phyloP scores from a whole-genome alignment of 2,113 vertebrate genomes.

The Asarcornis scutulata region DNA sequence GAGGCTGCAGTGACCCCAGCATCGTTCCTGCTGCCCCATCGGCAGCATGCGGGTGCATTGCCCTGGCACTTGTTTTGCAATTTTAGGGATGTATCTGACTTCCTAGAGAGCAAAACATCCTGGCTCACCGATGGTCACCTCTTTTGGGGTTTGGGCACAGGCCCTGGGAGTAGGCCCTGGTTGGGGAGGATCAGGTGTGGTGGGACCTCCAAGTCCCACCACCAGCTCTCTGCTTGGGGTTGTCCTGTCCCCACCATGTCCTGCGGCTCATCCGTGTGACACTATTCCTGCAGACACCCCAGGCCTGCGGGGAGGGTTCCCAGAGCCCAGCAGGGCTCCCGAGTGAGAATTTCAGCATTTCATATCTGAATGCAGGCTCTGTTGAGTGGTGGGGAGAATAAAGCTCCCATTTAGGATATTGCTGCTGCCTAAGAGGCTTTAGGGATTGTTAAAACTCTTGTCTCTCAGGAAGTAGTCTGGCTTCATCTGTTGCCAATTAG shows the following conservation, averaged over 20 bases:
- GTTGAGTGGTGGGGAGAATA: slow-evolving; percentile 12
- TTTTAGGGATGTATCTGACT: not conserved
- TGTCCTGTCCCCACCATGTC: not conserved
- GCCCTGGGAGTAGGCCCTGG: not conserved
- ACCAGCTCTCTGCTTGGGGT: not conserved
- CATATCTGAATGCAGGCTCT: slow-evolving; percentile 32
- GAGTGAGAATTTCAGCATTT: not conserved
- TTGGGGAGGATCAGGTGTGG: too few species aligned
- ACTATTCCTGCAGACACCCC: not conserved
- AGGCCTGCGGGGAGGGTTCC: not conserved
- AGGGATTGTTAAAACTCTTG: slow-evolving; percentile 60
- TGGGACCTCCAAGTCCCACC: not conserved
- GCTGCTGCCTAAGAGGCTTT: slow-evolving; percentile 66
- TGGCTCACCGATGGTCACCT: not conserved
- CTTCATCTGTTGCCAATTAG: slow-evolving; percentile 51
- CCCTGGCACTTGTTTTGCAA: not conserved
- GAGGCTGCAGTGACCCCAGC: not conserved
- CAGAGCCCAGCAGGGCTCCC: not conserved
- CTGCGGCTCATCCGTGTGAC: not conserved
- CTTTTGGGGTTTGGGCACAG: not conserved
- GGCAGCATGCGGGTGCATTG: not conserved
- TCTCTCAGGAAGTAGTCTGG: slow-evolving; percentile 48
- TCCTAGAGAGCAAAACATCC: not conserved
- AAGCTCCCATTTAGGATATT: slow-evolving; percentile 63
- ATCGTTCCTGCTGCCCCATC: not conserved